phyloP scores from a whole-genome alignment of 2,888 invertebrate species.

The Cheilosia pagana region DNA sequence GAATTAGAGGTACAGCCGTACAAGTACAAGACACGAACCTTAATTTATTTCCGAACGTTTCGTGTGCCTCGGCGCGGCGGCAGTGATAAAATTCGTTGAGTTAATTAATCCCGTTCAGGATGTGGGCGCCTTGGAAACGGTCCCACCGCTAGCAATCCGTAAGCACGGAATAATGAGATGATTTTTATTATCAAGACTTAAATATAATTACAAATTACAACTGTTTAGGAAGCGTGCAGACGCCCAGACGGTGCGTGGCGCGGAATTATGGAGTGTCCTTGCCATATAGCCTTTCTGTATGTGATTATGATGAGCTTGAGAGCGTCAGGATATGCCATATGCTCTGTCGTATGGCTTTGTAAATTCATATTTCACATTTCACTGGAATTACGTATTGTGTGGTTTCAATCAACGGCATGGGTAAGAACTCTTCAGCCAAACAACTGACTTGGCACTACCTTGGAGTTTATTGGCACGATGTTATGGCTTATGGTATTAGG shows the following conservation, averaged over 20 bases:
- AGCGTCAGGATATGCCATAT: neutral
- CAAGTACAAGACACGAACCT: conserved; percentile 35
- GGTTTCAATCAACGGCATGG: neutral
- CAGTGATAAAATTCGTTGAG: conserved; percentile 29
- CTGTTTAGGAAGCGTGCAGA: conserved; percentile 31
- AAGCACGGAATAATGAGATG: conserved; percentile 55
- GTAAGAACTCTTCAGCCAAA: conserved; percentile 24
- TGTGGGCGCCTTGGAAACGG: conserved; percentile 25
- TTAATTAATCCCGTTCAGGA: conserved; percentile 59
- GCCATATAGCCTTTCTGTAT: neutral
- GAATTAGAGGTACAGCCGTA: conserved; percentile 52
- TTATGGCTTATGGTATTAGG: neutral
- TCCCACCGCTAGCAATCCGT: conserved; percentile 25
- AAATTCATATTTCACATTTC: conserved; percentile 23
- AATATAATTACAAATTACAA: conserved; percentile 55
- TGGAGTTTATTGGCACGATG: too few species aligned
- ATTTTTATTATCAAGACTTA: conserved; percentile 60
- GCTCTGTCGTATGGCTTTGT: conserved; percentile 21
- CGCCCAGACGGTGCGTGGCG: too few species aligned
- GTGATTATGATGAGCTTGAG: neutral
- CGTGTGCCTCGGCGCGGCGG: neutral
- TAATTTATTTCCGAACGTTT: conserved; percentile 31
- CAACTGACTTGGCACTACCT: conserved; percentile 25
- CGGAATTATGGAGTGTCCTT: conserved; percentile 27
- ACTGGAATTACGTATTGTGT: neutral